Evolutionary conservation across 2,113 vertebrate genomes (phyloP), one percentile per base, ranked within the genome.

Genomic region (Vulpes vulpes): DNA sequence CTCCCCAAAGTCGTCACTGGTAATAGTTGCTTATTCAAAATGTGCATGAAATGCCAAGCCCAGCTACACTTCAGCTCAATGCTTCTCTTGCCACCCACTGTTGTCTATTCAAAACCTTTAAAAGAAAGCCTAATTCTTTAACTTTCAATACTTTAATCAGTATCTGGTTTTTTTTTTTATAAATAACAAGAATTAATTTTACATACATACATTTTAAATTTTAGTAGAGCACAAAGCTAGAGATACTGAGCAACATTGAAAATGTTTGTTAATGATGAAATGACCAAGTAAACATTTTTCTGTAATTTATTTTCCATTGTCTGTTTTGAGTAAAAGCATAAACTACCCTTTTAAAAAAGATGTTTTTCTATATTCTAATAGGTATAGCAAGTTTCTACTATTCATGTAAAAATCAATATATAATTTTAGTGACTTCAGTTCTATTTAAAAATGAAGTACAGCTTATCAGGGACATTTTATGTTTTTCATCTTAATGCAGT

Each of bases 401-500:
- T 59, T 85, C 10, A 86, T 94, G 90, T 89, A 74, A 89, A 64
- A 85, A 89, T 91, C 69, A 76, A 4, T 59, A 25, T 93, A 12
- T 65, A 57, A 87, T 93, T 98, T 96, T 0, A 0, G 38, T 96
- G 43, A 55, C 74, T 88, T 51, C 60, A 55, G 6, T 94, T 94
- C 43, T 91, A 85, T 92, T 93, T 59, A 71, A 97, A 97, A 84
- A 35, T 92, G 76, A 97, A 96, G 51, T 53, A 78, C 73, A 64
- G 78, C 95, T 64, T 89, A 85, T 80, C 94, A 88, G 88, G 96
- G 84, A 71, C 62, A 67, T 74, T 88, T 96, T 96, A 49, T 94
- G 60, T 32, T 98, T 97, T 97, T 98, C 64, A 96, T 92, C 76
- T 92, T 96, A 89, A 38, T 93, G 62, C 49, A 92, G 25, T 96